Conservation (phyloP, 30 jellyfish, hydroid and myxozoan species). For the Pelagia noctiluca region DNA sequence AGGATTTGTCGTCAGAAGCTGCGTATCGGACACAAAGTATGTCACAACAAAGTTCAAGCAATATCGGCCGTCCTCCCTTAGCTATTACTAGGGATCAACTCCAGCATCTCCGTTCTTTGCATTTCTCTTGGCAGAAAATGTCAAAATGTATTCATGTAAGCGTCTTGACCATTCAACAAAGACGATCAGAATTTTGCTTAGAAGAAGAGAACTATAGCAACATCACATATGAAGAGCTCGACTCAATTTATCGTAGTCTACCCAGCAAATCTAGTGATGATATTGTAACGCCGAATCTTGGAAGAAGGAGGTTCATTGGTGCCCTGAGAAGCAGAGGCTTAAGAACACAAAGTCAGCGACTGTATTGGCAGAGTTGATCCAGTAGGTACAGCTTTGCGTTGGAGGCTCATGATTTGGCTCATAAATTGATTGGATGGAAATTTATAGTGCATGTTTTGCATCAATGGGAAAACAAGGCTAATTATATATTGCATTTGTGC, state of each 20-base stretch:
- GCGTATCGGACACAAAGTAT: constrained; percentile 18
- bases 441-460: constrained; percentile 29
- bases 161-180: constrained; percentile 25
- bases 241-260: constrained; percentile 34
- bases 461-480: constrained; percentile 37
- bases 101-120: too few species aligned
- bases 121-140: too few species aligned
- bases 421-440: constrained; percentile 33
- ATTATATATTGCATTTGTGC: constrained; percentile 13
- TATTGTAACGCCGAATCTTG: constrained; percentile 39
- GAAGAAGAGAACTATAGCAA: constrained; percentile 23
- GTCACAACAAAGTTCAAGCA: constrained; percentile 29
- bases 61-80: constrained; percentile 39
- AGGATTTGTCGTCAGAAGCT: constrained; percentile 34
- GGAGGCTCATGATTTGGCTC: constrained; percentile 45
- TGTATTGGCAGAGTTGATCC: constrained; percentile 54
- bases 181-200: constrained; percentile 31
- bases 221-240: constrained; percentile 41
- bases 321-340: constrained; percentile 52
- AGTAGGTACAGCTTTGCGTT: constrained; percentile 52
- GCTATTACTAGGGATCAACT: too few species aligned
- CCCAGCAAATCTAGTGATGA: neutral
- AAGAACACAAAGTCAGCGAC: constrained; percentile 33
- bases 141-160: constrained; percentile 18
- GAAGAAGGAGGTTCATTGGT: constrained; percentile 40